These are phyloP conservation scores for Heliopora coerulea DNA, from an alignment of 92 coral and sea anemone species.

Conservation along the genomic window DNA sequence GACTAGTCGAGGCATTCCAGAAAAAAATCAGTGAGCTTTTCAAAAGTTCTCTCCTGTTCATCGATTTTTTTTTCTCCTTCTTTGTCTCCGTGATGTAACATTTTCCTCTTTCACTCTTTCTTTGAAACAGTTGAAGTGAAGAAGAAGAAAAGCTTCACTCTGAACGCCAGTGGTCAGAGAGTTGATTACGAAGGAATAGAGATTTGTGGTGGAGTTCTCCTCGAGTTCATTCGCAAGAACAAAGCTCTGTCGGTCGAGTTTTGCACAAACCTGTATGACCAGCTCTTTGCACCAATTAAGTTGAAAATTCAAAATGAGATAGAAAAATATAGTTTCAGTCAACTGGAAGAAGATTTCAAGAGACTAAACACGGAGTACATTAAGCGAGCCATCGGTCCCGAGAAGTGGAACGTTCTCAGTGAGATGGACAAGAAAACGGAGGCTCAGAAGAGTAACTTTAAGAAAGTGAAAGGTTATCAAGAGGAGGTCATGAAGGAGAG, in stretches of 20 bases:
- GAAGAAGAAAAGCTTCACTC: conserved; percentile 18
- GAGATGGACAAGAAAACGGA: conserved; percentile 44
- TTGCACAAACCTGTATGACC: conserved; percentile 20
- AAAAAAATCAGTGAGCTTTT: conserved; percentile 27
- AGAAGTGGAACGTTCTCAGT: conserved; percentile 41
- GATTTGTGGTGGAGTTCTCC: conserved; percentile 30
- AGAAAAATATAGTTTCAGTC: conserved; percentile 29
- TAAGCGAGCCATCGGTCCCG: conserved; percentile 41
- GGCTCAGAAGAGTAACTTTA: conserved; percentile 43
- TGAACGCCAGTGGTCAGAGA: conserved; percentile 13
- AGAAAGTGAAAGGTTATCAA: conserved; percentile 63
- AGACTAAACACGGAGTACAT: conserved; percentile 13
- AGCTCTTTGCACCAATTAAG: conserved; percentile 28
- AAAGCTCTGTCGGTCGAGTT: conserved; percentile 19
- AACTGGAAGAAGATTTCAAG: conserved; percentile 32
- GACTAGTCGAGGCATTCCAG: conserved; percentile 22
- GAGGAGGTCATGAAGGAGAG: conserved; percentile 59
- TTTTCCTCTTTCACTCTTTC: background rate
- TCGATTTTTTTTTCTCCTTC: background rate
- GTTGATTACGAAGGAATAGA: conserved; percentile 37
- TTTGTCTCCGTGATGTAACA: background rate
- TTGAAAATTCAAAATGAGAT: conserved; percentile 14
- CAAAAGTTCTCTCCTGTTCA: background rate
- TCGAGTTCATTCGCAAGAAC: conserved; percentile 32
- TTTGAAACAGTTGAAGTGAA: conserved; percentile 19